phyloP scores from a whole-genome alignment of 2,888 invertebrate genomes.

The Microchrysa polita region DNA sequence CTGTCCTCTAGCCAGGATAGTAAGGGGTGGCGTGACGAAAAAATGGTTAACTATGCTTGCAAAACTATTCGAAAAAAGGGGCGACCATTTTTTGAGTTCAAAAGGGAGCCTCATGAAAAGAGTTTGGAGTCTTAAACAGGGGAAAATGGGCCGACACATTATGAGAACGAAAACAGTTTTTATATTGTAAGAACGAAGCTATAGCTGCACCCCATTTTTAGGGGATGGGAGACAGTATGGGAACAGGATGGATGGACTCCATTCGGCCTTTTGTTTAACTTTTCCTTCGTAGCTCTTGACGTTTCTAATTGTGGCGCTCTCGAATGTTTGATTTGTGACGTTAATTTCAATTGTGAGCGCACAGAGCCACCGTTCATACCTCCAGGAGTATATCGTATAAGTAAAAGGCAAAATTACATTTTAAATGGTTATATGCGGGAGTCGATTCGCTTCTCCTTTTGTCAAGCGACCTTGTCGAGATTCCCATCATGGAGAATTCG shows the following conservation, averaged over 20 bases:
- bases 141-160: no score
- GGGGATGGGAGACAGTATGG: not conserved
- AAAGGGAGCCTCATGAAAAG: no score
- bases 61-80: constrained; percentile 5
- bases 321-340: not conserved
- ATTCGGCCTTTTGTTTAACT: constrained; percentile 2
- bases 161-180: no score
- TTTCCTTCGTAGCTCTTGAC: not conserved
- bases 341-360: constrained; percentile 21
- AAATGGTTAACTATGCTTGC: constrained; percentile 11
- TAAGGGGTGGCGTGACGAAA: not conserved
- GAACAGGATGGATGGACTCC: not conserved
- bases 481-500: constrained; percentile 24
- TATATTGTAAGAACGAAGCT: no score
- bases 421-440: not conserved
- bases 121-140: no score
- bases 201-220: no score
- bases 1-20: not conserved
- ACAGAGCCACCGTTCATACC: not conserved
- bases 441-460: constrained; percentile 8
- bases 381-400: no score
- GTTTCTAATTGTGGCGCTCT: constrained; percentile 14
- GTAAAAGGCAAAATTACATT: constrained; percentile 15
- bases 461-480: constrained; percentile 29
- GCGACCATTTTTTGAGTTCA: not conserved